Base-by-base conservation (phyloP, 2,797 vertebrate genomes). In the Acipenser transmontanus region DNA sequence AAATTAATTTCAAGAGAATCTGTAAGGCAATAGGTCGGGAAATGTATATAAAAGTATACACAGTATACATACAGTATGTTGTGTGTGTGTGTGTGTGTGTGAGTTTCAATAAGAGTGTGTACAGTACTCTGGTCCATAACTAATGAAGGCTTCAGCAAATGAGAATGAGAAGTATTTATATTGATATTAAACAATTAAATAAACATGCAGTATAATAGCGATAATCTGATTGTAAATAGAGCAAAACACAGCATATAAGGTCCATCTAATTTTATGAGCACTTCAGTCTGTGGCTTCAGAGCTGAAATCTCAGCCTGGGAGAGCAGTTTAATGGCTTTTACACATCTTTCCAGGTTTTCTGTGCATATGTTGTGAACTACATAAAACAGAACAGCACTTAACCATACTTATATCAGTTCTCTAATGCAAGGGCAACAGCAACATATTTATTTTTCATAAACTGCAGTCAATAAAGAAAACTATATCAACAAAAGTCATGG, bases 1-100 rank as follows among this genome's bases (percentile, higher is more conserved):
- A 6, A 48, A 47, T 47, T 54, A 47, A 11, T 65, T 48, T 56
- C 34, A 65, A 47, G 65, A 56, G 65, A 66, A 7, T 20, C 17
- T 66, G 20, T 59, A 6, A 17, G 13, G 12, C 13, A 60, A n/a
- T 8, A 14, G 56, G 47, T 59, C 13, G 60, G 60, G 56, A 7
- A 60, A 47, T 13, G 48, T n/a, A 51, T 50, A 8, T 14, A 17
- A 1, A 63, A 20, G 13, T 8, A 6, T 10, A 57, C 9, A 6
- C 34, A 66, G 14, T 60, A 34, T 34, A 6, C 9, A 57, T 7
- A 1, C 34, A 66, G 14, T 60, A 17, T 17, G 17, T 17, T 17
- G 65, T 14, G 47, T 57, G 54, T n/a, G 11, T 47, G n/a, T 47
- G 12, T 47, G 49, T 9, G 4, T 7, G 10, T 5, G 54, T 2